Conservation (phyloP, 2,888 invertebrate genomes). For the Xylocampa areola region DNA sequence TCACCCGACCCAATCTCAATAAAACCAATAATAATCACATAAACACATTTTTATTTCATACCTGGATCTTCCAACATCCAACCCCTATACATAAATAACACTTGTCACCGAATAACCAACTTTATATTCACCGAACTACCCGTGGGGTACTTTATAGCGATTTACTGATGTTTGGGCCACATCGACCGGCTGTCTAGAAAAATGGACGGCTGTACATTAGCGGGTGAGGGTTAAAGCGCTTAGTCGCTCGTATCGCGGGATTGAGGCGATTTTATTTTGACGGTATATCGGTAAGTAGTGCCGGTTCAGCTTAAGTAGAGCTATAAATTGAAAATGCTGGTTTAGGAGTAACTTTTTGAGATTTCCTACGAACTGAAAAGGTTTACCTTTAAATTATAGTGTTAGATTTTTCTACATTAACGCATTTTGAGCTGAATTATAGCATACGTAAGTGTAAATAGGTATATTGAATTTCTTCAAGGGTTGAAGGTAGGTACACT, state of each 20-base stretch:
- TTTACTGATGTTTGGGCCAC: slow-evolving; percentile 78
- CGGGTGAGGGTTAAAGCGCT: slow-evolving; percentile 74
- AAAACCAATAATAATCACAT: slow-evolving; percentile 41
- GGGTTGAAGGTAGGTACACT: no score
- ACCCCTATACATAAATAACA: slow-evolving; percentile 58
- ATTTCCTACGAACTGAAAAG: not conserved
- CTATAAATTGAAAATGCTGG: slow-evolving; percentile 44
- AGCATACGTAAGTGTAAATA: no score
- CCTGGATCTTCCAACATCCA: slow-evolving; percentile 29
- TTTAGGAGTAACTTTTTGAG: slow-evolving; percentile 2
- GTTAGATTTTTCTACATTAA: no score
- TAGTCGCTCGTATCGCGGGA: slow-evolving; percentile 66
- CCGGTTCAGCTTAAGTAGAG: slow-evolving; percentile 34
- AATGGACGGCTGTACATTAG: slow-evolving; percentile 80
- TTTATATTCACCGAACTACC: slow-evolving; percentile 65
- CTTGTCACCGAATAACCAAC: slow-evolving; percentile 58
- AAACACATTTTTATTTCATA: slow-evolving; percentile 54
- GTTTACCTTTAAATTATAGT: not conserved
- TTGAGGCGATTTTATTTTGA: slow-evolving; percentile 68
- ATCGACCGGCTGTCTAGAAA: slow-evolving; percentile 77
- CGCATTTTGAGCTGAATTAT: no score
- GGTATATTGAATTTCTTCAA: no score
- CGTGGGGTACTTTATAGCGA: slow-evolving; percentile 75
- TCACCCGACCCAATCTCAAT: not conserved
- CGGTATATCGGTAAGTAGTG: slow-evolving; percentile 46